These are phyloP conservation scores for Lymantria dispar DNA, from an alignment of 2,888 invertebrate genomes.

Conservation along the genomic window DNA sequence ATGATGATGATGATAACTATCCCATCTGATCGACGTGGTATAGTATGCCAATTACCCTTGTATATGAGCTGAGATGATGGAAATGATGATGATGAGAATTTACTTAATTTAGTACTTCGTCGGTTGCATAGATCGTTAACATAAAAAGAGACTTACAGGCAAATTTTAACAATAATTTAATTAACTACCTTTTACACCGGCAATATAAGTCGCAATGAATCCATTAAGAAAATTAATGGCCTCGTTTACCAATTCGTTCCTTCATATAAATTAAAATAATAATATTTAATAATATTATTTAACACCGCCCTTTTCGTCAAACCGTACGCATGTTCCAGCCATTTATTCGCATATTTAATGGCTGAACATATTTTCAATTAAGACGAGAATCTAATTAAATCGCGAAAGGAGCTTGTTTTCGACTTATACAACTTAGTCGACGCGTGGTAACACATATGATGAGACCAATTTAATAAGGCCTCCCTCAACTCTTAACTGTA, in stretches of 20 bases:
- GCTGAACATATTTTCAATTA: slow-evolving; percentile 69
- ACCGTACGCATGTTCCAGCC: slow-evolving; percentile 45
- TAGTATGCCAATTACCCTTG: too few species aligned
- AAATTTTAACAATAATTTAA: background rate
- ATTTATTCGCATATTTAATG: slow-evolving; percentile 62
- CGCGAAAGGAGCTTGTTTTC: slow-evolving; percentile 63
- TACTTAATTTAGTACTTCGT: too few species aligned
- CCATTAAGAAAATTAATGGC: slow-evolving; percentile 4
- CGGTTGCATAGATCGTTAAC: background rate
- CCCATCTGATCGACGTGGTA: too few species aligned
- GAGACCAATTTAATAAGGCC: slow-evolving; percentile 44
- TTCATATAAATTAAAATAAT: slow-evolving; percentile 3
- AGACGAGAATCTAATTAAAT: slow-evolving; percentile 65
- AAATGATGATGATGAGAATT: too few species aligned
- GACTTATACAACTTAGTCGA: slow-evolving; percentile 56
- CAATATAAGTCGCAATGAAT: background rate
- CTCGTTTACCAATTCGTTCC: slow-evolving; percentile 1
- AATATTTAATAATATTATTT: slow-evolving; percentile 1
- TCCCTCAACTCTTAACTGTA: slow-evolving; percentile 14
- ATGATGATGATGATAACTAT: too few species aligned
- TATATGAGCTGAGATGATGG: too few species aligned
- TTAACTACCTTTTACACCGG: background rate
- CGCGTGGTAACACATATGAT: slow-evolving; percentile 50
- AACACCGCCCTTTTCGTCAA: slow-evolving; percentile 20
- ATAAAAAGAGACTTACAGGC: background rate